A percentile compares a stretch with the other conserved stretches of the same genome.
Evolutionary conservation across 2,888 invertebrate species (phyloP).

Genomic region (Cartodere bifasciata): DNA sequence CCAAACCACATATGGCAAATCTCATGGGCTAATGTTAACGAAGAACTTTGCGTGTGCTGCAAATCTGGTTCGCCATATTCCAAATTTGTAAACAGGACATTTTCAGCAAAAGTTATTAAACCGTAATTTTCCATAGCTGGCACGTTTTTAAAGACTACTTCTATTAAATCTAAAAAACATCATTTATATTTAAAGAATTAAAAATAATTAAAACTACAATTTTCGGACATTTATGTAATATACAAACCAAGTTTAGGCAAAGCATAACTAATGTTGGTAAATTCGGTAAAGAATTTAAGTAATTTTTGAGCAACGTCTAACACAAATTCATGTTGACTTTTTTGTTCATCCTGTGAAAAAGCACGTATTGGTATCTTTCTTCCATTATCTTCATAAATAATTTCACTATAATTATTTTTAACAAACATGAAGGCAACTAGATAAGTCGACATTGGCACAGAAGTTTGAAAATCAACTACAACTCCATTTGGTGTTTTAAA

Average conservation of each 20-base stretch:
- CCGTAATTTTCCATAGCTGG: constrained; percentile 25
- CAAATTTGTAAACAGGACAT: constrained; percentile 11
- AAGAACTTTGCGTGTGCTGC: too few species aligned
- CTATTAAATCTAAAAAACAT: constrained; percentile 22
- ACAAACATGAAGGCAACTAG: constrained; percentile 21
- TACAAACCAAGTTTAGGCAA: constrained; percentile 24
- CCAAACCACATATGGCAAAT: constrained; percentile 26
- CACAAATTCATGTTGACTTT: constrained; percentile 14
- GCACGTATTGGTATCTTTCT: constrained; percentile 18
- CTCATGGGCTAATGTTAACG: constrained; percentile 19
- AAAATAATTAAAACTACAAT: too few species aligned
- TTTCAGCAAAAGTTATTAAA: constrained; percentile 19
- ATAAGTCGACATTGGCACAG: constrained; percentile 22
- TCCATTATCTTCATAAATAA: constrained; percentile 12
- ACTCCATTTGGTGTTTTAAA: constrained; percentile 15
- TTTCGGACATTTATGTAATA: too few species aligned
- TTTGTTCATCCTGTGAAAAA: constrained; percentile 15
- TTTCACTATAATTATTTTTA: constrained; percentile 4
- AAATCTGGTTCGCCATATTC: constrained; percentile 1
- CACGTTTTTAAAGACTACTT: constrained; percentile 16
- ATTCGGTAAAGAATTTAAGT: constrained; percentile 19
- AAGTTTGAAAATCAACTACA: constrained; percentile 20
- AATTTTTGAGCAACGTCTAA: constrained; percentile 16
- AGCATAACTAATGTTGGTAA: constrained; percentile 20
- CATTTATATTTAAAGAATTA: too few species aligned